These are phyloP conservation scores for Aleiodes testaceus DNA, from an alignment of 2,888 invertebrate genomes.

Conservation along the genomic window DNA sequence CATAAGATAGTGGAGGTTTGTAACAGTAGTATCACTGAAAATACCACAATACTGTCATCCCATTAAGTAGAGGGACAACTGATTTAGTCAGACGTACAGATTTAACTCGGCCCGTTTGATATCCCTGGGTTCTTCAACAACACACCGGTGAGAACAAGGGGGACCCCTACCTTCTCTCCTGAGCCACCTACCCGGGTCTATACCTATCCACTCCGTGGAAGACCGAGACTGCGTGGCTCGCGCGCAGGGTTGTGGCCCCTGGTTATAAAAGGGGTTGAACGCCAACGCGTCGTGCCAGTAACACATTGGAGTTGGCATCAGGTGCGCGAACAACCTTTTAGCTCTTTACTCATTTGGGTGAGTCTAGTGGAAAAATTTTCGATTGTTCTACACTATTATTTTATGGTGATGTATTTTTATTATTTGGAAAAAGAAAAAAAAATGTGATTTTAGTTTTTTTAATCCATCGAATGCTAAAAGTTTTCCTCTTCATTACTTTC, in stretches of 20 bases:
- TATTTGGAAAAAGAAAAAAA: not conserved
- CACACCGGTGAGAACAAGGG: constrained; percentile 26
- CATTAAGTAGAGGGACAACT: constrained; percentile 32
- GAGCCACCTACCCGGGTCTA: constrained; percentile 21
- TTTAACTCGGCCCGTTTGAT: constrained; percentile 1
- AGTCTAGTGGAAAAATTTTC: constrained; percentile 42
- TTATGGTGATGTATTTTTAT: not conserved
- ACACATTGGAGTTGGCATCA: constrained; percentile 57
- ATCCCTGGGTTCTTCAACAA: constrained; percentile 23
- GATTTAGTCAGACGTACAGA: constrained; percentile 31
- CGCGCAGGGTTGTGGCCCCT: constrained; percentile 62
- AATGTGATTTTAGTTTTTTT: too few relatives aligned
- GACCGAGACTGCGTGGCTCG: constrained; percentile 59
- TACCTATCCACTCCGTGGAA: constrained; percentile 31
- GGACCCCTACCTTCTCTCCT: constrained; percentile 10
- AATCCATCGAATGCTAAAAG: too few relatives aligned
- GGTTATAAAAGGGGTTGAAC: constrained; percentile 69
- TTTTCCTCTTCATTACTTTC: too few relatives aligned
- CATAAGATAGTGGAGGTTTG: not conserved
- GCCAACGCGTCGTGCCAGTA: constrained; percentile 66
- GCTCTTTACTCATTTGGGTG: constrained; percentile 40
- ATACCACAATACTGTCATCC: constrained; percentile 6
- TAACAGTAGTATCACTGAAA: constrained; percentile 2
- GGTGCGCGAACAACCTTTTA: constrained; percentile 41
- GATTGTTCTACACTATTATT: constrained; percentile 1